phyloP scores from a whole-genome alignment of 2,113 vertebrate species.

The Nothobranchius kuhntae region DNA sequence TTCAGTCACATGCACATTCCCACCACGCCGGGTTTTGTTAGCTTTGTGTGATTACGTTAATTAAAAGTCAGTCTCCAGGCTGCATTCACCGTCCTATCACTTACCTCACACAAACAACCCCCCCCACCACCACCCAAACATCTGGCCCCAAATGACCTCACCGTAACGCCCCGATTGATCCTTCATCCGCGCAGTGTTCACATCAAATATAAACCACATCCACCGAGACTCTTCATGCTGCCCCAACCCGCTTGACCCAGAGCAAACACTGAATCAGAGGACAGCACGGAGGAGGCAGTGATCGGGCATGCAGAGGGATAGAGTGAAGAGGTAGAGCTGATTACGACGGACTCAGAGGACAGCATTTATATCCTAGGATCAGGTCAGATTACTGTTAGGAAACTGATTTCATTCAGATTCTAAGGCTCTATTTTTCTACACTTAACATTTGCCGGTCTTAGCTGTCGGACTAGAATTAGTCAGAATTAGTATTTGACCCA shows the following conservation, averaged over 20 bases:
- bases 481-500: too few species aligned
- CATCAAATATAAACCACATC: conserved; percentile 20
- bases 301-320: conserved; percentile 59
- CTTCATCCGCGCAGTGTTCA: conserved; percentile 5
- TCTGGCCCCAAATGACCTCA: conserved; percentile 49
- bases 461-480: too few species aligned
- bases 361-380: too few species aligned
- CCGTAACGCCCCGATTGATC: conserved; percentile 22
- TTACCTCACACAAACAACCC: conserved; percentile 42
- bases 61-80: conserved; percentile 43
- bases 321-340: conserved; percentile 27
- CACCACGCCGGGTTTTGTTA: conserved; percentile 31
- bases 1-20: conserved; percentile 22
- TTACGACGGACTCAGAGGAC: too few species aligned
- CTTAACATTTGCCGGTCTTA: too few species aligned
- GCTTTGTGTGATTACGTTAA: conserved; percentile 41
- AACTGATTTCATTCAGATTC: too few species aligned
- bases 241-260: conserved; percentile 18
- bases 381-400: too few species aligned
- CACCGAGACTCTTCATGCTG: neutral
- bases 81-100: conserved; percentile 44
- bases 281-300: conserved; percentile 37
- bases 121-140: conserved; percentile 44
- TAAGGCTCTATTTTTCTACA: too few species aligned
- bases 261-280: conserved; percentile 37